Evolutionary conservation across 2,797 vertebrate species (phyloP).

Genomic region (Amniataba percoides): DNA sequence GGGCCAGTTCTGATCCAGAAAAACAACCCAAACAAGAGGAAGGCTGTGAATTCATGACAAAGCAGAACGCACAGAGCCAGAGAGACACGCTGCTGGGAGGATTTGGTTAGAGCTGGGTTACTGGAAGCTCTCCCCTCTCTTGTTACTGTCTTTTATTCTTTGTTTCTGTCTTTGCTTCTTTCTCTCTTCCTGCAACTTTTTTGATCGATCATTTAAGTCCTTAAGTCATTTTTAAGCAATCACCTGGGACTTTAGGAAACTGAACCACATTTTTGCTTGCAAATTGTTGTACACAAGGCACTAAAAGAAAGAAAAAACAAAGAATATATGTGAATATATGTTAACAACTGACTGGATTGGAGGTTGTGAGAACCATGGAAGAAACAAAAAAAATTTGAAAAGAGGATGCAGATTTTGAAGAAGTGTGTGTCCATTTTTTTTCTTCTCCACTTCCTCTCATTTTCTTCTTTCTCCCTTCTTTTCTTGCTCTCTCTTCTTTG

Average conservation of each 20-base stretch:
- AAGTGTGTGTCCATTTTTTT: background rate
- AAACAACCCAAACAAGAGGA: constrained; percentile 69
- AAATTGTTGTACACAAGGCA: background rate
- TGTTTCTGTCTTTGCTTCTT: too few relatives aligned
- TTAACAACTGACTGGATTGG: background rate
- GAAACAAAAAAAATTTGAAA: background rate
- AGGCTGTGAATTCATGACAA: constrained; percentile 77
- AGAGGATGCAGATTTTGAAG: background rate
- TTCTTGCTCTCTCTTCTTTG: constrained; percentile 17
- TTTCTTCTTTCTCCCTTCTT: background rate
- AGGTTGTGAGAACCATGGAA: background rate
- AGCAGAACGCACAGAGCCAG: constrained; percentile 64
- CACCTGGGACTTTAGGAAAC: background rate
- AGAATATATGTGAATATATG: background rate
- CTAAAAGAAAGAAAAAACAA: background rate
- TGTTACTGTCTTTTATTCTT: background rate
- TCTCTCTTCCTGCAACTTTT: background rate
- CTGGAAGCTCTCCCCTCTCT: constrained; percentile 25
- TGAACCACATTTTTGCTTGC: background rate
- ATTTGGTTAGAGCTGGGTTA: constrained; percentile 35
- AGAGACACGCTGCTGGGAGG: constrained; percentile 50
- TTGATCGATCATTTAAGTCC: background rate
- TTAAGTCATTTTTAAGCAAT: background rate
- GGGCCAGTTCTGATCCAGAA: constrained; percentile 65
- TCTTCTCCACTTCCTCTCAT: constrained; percentile 13